Evolutionary conservation across 2,888 invertebrate species (phyloP).

Genomic region (Cheilosia urbana): DNA sequence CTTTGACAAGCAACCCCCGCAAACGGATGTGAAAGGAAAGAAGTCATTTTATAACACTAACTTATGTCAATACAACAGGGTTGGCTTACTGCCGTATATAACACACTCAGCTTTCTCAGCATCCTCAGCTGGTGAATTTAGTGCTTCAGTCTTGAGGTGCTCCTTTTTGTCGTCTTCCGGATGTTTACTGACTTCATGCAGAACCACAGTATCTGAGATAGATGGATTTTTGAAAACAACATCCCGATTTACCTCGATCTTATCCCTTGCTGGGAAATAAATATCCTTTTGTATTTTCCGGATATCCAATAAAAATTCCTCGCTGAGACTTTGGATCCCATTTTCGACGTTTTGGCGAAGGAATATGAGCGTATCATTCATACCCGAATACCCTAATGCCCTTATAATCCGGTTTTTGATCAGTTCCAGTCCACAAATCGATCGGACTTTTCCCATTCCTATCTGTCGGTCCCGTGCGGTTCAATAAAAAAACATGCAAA

Average conservation of each 20-base stretch:
- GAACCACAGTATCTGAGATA: constrained; percentile 1
- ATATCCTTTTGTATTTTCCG: constrained; percentile 31
- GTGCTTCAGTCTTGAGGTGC: not conserved
- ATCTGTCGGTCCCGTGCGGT: constrained; percentile 24
- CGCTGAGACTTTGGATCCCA: constrained; percentile 30
- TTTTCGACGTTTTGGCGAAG: constrained; percentile 28
- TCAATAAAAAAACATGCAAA: constrained; percentile 27
- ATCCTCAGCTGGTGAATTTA: not conserved
- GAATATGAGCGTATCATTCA: constrained; percentile 27
- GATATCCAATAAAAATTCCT: constrained; percentile 26
- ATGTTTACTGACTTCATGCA: constrained; percentile 13
- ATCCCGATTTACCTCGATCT: constrained; percentile 32
- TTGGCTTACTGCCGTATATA: no score
- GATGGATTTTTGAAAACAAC: constrained; percentile 13
- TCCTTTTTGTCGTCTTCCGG: constrained; percentile 2
- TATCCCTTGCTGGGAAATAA: constrained; percentile 30
- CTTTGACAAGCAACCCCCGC: no score
- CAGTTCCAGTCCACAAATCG: constrained; percentile 14
- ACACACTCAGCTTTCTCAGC: not conserved
- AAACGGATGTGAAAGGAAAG: no score
- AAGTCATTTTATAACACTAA: no score
- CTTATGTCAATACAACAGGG: no score
- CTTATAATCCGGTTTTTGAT: not conserved
- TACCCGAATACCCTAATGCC: constrained; percentile 9
- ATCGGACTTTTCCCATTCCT: constrained; percentile 7